Base-by-base conservation (phyloP, 2,113 vertebrate genomes). In the Chitala chitala region DNA sequence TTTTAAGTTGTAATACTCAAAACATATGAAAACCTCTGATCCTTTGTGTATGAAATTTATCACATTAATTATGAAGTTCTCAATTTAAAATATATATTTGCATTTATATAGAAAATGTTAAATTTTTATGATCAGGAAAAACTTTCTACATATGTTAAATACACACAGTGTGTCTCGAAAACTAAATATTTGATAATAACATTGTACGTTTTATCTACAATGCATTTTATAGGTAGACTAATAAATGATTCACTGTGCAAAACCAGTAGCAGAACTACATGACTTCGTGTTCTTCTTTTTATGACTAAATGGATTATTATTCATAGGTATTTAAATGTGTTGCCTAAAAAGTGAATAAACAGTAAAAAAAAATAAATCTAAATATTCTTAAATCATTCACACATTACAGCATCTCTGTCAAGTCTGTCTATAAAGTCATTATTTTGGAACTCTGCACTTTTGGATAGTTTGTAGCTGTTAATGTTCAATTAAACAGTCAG, bases 391-490 rank as follows among this genome's bases (percentile, higher is more conserved):
- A 20, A n/a, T n/a, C n/a, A n/a, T n/a, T n/a, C n/a, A n/a, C n/a
- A 5, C 15, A 69, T 51, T 51, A 42, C 68, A 69, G 51, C 66
- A 61, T 61, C 38, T 50, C 20, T 46, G 7, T 58, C 6, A 33
- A 53, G 53, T 36, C 15, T 70, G 7, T 31, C 36, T 70, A 31
- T 33, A 66, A 24, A 66, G 13, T 74, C n/a, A n/a, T n/a, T n/a
- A n/a, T n/a, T n/a, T n/a, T n/a, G n/a, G n/a, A n/a, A n/a, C n/a
- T n/a, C n/a, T n/a, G n/a, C n/a, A n/a, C n/a, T n/a, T n/a, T n/a
- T n/a, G n/a, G n/a, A n/a, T n/a, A n/a, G n/a, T n/a, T n/a, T n/a
- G n/a, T n/a, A n/a, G n/a, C n/a, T 38, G 58, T 31, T 72, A 58
- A 51, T 48, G 58, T 33, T 63, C 42, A 13, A 42, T 63, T 5